Evolutionary conservation across 2,888 invertebrate genomes (phyloP).

Genomic region (Thecocarcelia acutangulata): DNA sequence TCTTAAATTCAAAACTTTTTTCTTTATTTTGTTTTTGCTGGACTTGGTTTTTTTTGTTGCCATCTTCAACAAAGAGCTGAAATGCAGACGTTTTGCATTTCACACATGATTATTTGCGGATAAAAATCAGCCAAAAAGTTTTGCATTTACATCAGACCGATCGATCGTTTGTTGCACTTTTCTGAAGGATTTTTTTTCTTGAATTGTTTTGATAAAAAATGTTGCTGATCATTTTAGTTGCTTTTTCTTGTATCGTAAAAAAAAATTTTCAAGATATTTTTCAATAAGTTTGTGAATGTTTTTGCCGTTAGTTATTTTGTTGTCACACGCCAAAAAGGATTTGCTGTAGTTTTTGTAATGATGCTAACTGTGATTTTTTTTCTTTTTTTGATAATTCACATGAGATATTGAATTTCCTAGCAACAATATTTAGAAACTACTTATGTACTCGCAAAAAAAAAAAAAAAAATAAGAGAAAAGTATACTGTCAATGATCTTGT

Average conservation of each 20-base stretch:
- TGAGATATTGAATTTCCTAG: slow-evolving; percentile 64
- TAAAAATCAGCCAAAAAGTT: slow-evolving; percentile 34
- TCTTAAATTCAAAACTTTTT: slow-evolving; percentile 49
- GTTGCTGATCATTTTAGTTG: slow-evolving; percentile 30
- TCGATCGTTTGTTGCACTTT: slow-evolving; percentile 18
- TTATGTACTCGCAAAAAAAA: no score
- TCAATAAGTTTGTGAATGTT: slow-evolving; percentile 21
- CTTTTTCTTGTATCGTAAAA: background rate
- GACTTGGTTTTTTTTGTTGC: background rate
- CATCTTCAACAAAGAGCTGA: slow-evolving; percentile 11
- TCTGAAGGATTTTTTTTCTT: slow-evolving; percentile 4
- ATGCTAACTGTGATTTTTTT: slow-evolving; percentile 53
- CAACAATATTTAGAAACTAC: background rate
- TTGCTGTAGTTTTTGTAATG: slow-evolving; percentile 34
- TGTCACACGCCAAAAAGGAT: slow-evolving; percentile 68
- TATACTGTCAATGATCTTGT: slow-evolving; percentile 61
- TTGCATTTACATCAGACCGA: slow-evolving; percentile 32
- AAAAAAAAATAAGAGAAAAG: background rate
- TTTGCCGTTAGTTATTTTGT: slow-evolving; percentile 63
- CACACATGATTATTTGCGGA: slow-evolving; percentile 61
- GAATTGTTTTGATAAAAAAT: slow-evolving; percentile 35
- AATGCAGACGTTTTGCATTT: slow-evolving; percentile 66
- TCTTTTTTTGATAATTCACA: slow-evolving; percentile 67
- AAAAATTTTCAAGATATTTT: slow-evolving; percentile 48
- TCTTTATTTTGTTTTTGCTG: no score